A percentile compares a stretch with the other conserved stretches of the same genome.
Evolutionary conservation across 2,888 invertebrate species (phyloP).

Genomic region (Drosophila emarginata): DNA sequence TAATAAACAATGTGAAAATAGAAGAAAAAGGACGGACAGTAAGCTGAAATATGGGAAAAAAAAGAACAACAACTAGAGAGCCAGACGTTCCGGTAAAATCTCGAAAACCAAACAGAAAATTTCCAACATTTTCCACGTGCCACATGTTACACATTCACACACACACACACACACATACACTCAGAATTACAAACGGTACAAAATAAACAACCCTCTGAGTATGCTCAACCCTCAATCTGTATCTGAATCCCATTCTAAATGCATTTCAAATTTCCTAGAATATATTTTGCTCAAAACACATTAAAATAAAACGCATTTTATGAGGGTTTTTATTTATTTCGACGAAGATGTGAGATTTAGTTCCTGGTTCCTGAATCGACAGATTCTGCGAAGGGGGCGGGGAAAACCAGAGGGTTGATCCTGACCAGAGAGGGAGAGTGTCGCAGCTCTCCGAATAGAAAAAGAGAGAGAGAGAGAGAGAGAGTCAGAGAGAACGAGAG

Average conservation of each 20-base stretch:
- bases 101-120: conserved; percentile 35
- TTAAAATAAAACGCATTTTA: conserved; percentile 25
- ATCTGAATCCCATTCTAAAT: conserved; percentile 24
- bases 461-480: neutral
- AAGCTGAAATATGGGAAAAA: conserved; percentile 1
- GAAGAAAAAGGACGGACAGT: conserved; percentile 33
- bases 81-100: conserved; percentile 40
- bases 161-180: neutral
- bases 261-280: conserved; percentile 44
- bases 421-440: neutral
- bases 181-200: conserved; percentile 10
- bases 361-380: neutral
- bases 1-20: conserved; percentile 34
- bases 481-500: neutral
- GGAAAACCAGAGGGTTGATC: conserved; percentile 6
- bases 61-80: conserved; percentile 1
- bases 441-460: too few relatives aligned
- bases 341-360: neutral
- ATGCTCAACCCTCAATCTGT: conserved; percentile 34
- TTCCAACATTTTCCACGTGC: conserved; percentile 54
- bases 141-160: conserved; percentile 47
- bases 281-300: conserved; percentile 2
- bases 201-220: conserved; percentile 45
- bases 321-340: conserved; percentile 4
- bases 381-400: too few relatives aligned